These are phyloP conservation scores for Marcusenius ussheri DNA, from an alignment of 2,113 vertebrate genomes.

Conservation along the genomic window DNA sequence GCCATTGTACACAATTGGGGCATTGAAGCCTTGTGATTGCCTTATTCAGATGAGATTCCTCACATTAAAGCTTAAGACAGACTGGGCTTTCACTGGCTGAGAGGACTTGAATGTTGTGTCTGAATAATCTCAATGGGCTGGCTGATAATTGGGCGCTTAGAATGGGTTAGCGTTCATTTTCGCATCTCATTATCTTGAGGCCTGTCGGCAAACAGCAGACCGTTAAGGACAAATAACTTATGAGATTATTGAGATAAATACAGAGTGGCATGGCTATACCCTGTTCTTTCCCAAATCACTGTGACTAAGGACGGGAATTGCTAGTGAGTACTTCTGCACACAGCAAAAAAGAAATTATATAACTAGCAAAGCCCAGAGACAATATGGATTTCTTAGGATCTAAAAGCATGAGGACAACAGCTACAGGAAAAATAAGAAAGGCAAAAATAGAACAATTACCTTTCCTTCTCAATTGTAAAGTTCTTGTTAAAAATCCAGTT, in stretches of 20 bases:
- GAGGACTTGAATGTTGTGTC: constrained; percentile 53
- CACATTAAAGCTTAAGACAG: constrained; percentile 65
- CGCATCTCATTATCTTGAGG: constrained; percentile 27
- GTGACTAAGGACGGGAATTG: neutral
- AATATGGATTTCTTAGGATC: neutral
- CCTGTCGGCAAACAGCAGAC: constrained; percentile 22
- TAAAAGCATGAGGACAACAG: neutral
- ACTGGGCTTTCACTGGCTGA: constrained; percentile 55
- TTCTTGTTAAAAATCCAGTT: neutral
- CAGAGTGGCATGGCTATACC: neutral
- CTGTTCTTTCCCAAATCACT: constrained; percentile 13
- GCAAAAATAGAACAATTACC: neutral
- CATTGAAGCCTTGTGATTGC: constrained; percentile 59
- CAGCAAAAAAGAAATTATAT: neutral
- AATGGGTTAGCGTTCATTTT: constrained; percentile 23
- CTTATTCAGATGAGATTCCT: constrained; percentile 61
- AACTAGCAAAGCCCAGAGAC: neutral
- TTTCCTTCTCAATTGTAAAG: neutral
- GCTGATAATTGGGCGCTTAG: constrained; percentile 50
- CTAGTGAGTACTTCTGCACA: neutral
- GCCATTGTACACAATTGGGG: constrained; percentile 61
- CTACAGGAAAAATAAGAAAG: neutral
- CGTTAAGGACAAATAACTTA: constrained; percentile 8
- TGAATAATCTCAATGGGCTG: constrained; percentile 58
- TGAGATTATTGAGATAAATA: constrained; percentile 31